Conservation (phyloP, 1,140 invertebrate species). For the Drosophila asahinai region DNA sequence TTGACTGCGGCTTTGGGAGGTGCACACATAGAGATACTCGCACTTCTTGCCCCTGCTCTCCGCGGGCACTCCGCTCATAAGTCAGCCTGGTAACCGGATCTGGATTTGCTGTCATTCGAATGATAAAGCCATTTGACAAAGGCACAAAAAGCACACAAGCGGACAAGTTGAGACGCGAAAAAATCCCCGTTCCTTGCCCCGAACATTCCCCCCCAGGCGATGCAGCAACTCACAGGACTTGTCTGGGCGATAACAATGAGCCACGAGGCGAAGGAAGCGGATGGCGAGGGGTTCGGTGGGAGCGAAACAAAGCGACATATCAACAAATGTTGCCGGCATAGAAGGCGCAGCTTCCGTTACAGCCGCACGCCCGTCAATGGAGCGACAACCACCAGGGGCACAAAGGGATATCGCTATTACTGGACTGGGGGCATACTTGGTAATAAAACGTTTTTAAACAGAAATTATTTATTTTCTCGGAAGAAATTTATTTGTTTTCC, state of each 20-base stretch:
- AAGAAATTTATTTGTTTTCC: background rate
- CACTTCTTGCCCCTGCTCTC: background rate
- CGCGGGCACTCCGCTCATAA: slow-evolving; percentile 21
- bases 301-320: slow-evolving; percentile 61
- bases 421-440: slow-evolving; percentile 14
- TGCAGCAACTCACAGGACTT: slow-evolving; percentile 52
- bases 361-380: slow-evolving; percentile 67
- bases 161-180: slow-evolving; percentile 69
- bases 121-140: slow-evolving; percentile 75
- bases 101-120: slow-evolving; percentile 71
- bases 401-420: slow-evolving; percentile 11
- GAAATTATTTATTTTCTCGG: background rate
- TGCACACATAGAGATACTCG: slow-evolving; percentile 20
- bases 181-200: slow-evolving; percentile 40
- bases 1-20: slow-evolving; percentile 56
- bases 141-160: slow-evolving; percentile 67
- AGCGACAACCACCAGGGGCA: slow-evolving; percentile 23
- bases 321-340: slow-evolving; percentile 60
- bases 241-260: slow-evolving; percentile 61
- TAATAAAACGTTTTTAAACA: slow-evolving; percentile 2
- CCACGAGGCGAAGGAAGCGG: slow-evolving; percentile 18
- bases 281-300: slow-evolving; percentile 5
- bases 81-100: slow-evolving; percentile 60
- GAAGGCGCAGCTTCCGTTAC: slow-evolving; percentile 53
- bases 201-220: slow-evolving; percentile 11